Percentiles rank a stretch among this genome's conserved stretches.
These are phyloP conservation scores for Tinamus guttatus DNA, from an alignment of 2,113 vertebrate genomes.

Conservation along the genomic window DNA sequence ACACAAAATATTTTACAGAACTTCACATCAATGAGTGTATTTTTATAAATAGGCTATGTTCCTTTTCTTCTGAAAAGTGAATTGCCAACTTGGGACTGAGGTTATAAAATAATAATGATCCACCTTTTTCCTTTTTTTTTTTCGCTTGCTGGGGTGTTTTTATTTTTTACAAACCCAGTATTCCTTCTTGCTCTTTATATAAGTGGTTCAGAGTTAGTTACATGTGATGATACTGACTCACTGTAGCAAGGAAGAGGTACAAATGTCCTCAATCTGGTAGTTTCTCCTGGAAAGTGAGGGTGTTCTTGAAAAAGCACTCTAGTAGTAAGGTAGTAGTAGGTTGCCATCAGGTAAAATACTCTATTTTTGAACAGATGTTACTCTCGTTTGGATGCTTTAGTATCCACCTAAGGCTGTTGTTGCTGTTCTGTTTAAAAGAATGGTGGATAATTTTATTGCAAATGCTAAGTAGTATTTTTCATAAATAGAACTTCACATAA, in stretches of 20 bases:
- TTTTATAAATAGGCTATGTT: not conserved
- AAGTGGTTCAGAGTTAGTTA: not conserved
- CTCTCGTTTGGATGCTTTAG: not conserved
- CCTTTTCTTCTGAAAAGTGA: not conserved
- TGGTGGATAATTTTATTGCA: not conserved
- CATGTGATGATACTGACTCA: not conserved
- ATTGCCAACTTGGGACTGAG: not conserved
- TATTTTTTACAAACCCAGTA: not conserved
- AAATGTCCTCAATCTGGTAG: not conserved
- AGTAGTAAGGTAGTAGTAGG: too few species aligned
- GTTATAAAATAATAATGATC: not conserved
- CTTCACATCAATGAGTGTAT: not conserved
- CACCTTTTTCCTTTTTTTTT: not conserved
- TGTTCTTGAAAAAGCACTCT: not conserved
- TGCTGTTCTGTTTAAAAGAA: not conserved
- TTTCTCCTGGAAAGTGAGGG: not conserved
- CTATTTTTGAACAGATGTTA: accelerated
- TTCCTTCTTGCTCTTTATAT: not conserved
- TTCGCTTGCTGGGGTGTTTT: not conserved
- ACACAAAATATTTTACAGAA: not conserved
- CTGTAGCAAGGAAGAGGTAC: not conserved
- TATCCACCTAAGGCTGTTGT: not conserved
- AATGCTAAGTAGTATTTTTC: not conserved
- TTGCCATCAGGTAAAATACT: not conserved
- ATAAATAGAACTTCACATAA: not conserved